phyloP scores from a whole-genome alignment of 2,113 vertebrate genomes.

The Ictalurus furcatus region DNA sequence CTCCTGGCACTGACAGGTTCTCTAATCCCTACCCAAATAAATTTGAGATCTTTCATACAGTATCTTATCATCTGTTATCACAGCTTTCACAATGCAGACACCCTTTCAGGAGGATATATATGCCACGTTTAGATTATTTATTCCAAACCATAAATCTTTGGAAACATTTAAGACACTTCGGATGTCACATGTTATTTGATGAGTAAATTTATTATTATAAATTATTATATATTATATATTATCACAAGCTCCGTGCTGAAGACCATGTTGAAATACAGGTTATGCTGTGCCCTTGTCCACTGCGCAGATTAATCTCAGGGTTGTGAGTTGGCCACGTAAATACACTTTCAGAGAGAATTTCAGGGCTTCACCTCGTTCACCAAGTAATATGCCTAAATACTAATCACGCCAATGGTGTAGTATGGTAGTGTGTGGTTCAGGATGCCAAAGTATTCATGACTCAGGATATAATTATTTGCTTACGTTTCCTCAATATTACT shows the following conservation, averaged over 20 bases:
- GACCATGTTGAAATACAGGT: background rate
- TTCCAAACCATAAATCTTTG: background rate
- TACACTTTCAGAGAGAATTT: background rate
- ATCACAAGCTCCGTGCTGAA: background rate
- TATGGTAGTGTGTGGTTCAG: background rate
- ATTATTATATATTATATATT: background rate
- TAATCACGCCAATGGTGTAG: background rate
- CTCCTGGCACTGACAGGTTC: background rate
- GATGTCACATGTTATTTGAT: background rate
- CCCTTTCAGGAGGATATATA: background rate
- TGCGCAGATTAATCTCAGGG: background rate
- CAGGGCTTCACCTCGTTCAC: background rate
- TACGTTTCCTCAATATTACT: background rate
- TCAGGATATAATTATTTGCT: background rate
- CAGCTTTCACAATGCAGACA: background rate
- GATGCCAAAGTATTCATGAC: background rate
- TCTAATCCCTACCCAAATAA: background rate
- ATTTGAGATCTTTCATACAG: background rate
- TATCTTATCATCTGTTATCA: background rate
- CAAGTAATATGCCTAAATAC: background rate
- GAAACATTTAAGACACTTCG: background rate
- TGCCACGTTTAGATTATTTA: background rate
- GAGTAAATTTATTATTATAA: background rate
- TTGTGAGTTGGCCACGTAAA: background rate
- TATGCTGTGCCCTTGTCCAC: background rate